phyloP scores from a whole-genome alignment of 2,888 invertebrate genomes.

The Drosophila antonietae region DNA sequence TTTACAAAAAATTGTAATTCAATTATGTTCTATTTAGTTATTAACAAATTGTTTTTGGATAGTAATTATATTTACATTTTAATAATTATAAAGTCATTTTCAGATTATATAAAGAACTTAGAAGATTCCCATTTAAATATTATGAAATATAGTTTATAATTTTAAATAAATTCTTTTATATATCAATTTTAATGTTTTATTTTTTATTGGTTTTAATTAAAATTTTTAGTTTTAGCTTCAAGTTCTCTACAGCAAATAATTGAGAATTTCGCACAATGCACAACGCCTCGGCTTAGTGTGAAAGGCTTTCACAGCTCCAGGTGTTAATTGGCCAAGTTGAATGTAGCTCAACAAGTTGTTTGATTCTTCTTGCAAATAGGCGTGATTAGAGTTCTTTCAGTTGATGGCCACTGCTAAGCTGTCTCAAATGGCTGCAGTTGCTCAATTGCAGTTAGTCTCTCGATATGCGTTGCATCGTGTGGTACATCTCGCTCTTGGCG shows the following conservation, averaged over 20 bases:
- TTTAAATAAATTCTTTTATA: too few relatives aligned
- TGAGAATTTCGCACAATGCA: neutral
- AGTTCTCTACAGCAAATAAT: neutral
- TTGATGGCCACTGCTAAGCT: slow-evolving; percentile 15
- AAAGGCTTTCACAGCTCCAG: neutral
- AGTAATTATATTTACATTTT: neutral
- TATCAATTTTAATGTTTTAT: too few relatives aligned
- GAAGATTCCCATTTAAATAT: neutral
- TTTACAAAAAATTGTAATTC: neutral
- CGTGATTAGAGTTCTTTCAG: slow-evolving; percentile 23
- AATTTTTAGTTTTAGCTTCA: too few relatives aligned
- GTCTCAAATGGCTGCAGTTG: neutral
- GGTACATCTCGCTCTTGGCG: slow-evolving; percentile 17
- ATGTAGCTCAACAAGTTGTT: slow-evolving; percentile 8
- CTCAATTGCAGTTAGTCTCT: slow-evolving; percentile 13
- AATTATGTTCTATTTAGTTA: neutral
- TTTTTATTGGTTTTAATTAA: too few relatives aligned
- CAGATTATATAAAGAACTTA: neutral
- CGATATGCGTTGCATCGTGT: slow-evolving; percentile 31
- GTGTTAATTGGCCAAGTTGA: slow-evolving; percentile 32
- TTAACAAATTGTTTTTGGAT: neutral
- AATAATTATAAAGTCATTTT: neutral
- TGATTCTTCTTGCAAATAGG: neutral
- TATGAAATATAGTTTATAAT: neutral
- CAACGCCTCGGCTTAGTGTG: neutral